A percentile compares a stretch with the other conserved stretches of the same genome.
Evolutionary conservation across 2,113 vertebrate species (phyloP).

Genomic region (Oreocharis arfaki): DNA sequence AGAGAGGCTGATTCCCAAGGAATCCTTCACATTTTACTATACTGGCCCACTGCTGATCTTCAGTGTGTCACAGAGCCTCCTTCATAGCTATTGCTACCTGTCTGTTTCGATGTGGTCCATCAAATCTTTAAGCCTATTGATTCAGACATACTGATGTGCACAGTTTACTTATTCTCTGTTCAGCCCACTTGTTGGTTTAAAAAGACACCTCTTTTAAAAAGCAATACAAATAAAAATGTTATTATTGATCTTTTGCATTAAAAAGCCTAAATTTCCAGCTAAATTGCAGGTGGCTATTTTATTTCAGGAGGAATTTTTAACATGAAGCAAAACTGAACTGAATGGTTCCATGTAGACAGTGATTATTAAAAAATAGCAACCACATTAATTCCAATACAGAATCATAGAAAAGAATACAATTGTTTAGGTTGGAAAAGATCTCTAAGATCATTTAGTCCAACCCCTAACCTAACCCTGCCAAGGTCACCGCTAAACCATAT

Average conservation of each 20-base stretch:
- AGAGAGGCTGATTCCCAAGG: background rate
- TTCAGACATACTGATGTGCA: background rate
- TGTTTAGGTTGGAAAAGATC: background rate
- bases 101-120: background rate
- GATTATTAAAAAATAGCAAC: background rate
- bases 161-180: background rate
- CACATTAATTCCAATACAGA: background rate
- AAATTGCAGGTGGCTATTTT: background rate
- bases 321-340: background rate
- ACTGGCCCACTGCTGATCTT: background rate
- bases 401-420: background rate
- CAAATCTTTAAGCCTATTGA: background rate
- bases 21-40: background rate
- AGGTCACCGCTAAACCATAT: background rate
- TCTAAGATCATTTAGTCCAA: background rate
- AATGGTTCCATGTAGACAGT: background rate
- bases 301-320: background rate
- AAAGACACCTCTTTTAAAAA: background rate
- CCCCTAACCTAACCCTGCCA: background rate
- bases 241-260: background rate
- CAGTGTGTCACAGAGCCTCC: background rate
- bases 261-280: background rate
- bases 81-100: background rate
- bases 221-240: background rate
- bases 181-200: background rate